These are phyloP conservation scores for Coelopa pilipes DNA, from an alignment of 2,888 invertebrate species.

Conservation along the genomic window DNA sequence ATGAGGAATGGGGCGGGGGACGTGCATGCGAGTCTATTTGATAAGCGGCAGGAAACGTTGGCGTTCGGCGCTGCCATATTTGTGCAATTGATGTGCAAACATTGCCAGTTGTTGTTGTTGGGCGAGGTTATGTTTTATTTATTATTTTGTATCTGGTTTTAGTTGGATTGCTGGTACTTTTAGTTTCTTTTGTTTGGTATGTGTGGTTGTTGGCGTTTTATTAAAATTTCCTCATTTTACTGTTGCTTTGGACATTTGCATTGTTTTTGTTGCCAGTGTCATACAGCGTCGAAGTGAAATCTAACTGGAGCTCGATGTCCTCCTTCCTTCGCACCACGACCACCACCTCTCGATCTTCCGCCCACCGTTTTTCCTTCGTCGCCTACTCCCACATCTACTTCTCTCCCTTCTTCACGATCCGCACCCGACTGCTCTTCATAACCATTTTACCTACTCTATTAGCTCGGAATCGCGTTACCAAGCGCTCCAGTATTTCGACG, in stretches of 20 bases:
- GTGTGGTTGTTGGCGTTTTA: background rate
- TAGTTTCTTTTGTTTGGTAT: no score
- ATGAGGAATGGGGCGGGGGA: background rate
- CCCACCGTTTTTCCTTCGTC: background rate
- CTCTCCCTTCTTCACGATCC: background rate
- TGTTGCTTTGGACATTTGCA: background rate
- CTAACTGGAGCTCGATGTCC: background rate
- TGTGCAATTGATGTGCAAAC: slow-evolving; percentile 34
- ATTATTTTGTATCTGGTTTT: slow-evolving; percentile 3
- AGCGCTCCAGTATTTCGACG: background rate
- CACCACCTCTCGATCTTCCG: background rate
- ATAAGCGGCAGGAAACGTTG: slow-evolving; percentile 24
- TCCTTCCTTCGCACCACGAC: background rate
- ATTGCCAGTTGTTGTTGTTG: background rate
- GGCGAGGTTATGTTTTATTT: background rate
- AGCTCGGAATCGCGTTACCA: background rate
- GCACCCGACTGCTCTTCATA: no score
- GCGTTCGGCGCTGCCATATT: slow-evolving; percentile 32
- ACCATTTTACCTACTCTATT: no score
- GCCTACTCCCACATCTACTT: background rate
- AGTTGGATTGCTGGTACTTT: background rate
- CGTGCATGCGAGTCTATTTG: background rate
- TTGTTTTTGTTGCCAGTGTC: slow-evolving; percentile 2
- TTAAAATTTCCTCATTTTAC: background rate
- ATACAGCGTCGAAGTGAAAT: slow-evolving; percentile 27